These are phyloP conservation scores for Diprion similis DNA, from an alignment of 1,140 invertebrate genomes.

Conservation along the genomic window DNA sequence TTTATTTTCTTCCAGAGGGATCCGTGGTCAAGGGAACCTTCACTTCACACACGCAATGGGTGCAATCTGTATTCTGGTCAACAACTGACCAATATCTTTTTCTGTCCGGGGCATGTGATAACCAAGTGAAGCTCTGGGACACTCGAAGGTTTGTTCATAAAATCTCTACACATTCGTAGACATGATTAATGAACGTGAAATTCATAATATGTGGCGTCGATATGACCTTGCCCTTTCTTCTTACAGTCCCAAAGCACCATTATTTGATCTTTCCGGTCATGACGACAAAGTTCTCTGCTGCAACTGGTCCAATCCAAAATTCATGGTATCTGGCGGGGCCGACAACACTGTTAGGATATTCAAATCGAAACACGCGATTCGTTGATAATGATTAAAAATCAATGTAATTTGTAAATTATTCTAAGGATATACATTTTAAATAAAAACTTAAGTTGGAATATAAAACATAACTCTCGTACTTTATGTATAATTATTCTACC, in stretches of 20 bases:
- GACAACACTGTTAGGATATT: constrained; percentile 95
- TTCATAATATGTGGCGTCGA: no score
- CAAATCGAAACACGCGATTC: constrained; percentile 64
- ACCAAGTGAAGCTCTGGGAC: constrained; percentile 94
- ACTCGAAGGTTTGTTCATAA: constrained; percentile 74
- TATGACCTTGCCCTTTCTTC: constrained; percentile 35
- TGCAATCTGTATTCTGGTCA: constrained; percentile 90
- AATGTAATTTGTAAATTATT: neutral
- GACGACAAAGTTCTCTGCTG: constrained; percentile 93
- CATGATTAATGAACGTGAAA: no score
- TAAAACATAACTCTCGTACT: no score
- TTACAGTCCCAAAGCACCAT: constrained; percentile 85
- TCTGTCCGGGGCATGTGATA: constrained; percentile 93
- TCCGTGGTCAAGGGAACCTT: constrained; percentile 86
- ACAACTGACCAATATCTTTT: constrained; percentile 85
- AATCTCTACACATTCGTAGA: neutral
- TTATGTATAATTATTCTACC: no score
- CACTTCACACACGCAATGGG: constrained; percentile 92
- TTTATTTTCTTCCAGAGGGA: constrained; percentile 71
- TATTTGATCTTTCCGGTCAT: constrained; percentile 94
- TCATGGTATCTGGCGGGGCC: constrained; percentile 89
- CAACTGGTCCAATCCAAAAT: constrained; percentile 89
- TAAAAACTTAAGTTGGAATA: neutral
- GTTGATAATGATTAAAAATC: constrained; percentile 26
- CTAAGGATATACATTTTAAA: neutral